phyloP scores from a whole-genome alignment of 2,888 invertebrate genomes.

The Baccha elongata region DNA sequence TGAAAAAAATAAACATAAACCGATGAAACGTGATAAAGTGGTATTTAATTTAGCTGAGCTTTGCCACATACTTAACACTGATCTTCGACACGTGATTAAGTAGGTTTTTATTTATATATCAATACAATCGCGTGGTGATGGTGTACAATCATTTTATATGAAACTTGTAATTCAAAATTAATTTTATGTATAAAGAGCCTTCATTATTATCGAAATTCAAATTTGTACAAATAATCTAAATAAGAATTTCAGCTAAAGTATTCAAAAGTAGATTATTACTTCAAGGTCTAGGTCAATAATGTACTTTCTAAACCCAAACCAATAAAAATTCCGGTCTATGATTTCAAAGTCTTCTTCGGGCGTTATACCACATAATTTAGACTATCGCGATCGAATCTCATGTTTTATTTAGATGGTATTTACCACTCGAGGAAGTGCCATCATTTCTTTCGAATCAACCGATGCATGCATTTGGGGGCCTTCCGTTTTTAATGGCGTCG shows the following conservation, averaged over 20 bases:
- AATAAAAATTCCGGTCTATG: conserved; percentile 28
- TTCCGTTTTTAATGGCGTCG: conserved; percentile 12
- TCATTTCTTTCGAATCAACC: neutral
- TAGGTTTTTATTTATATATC: neutral
- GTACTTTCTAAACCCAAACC: conserved; percentile 53
- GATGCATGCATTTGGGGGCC: conserved; percentile 33
- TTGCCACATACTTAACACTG: conserved; percentile 11
- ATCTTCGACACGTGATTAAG: conserved; percentile 7
- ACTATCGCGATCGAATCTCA: conserved; percentile 42
- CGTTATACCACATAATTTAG: conserved; percentile 38
- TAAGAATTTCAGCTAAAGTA: conserved; percentile 39
- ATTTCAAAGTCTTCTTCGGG: conserved; percentile 32
- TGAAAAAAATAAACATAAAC: neutral
- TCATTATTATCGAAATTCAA: conserved; percentile 6
- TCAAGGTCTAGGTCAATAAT: conserved; percentile 67
- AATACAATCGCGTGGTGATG: no score
- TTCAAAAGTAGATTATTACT: conserved; percentile 16
- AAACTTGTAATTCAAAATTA: conserved; percentile 1
- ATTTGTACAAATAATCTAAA: conserved; percentile 3
- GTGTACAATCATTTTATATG: neutral
- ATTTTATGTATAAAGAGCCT: neutral
- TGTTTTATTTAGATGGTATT: conserved; percentile 48
- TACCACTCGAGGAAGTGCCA: conserved; percentile 55
- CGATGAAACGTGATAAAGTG: conserved; percentile 33
- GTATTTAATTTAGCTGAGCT: conserved; percentile 7